A percentile compares a stretch with the other conserved stretches of the same genome.
Evolutionary conservation across 2,113 vertebrate genomes (phyloP).

Genomic region (Toxotes jaculatrix): DNA sequence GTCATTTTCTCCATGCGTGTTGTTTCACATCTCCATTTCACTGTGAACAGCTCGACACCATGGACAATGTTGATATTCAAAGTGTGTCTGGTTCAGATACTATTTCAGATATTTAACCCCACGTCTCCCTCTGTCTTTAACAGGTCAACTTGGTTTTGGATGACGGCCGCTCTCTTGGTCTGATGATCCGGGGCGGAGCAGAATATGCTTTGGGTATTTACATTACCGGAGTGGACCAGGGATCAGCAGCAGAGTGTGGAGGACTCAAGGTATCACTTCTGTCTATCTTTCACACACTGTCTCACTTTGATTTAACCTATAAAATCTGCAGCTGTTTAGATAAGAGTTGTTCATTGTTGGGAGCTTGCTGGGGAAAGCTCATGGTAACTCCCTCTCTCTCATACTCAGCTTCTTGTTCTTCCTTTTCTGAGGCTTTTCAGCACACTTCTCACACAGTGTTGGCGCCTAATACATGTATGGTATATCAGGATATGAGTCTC

Average conservation of each 20-base stretch:
- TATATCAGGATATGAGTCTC: too few relatives aligned
- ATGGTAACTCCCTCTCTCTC: background rate
- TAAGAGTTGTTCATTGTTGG: background rate
- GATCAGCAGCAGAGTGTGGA: constrained; percentile 92
- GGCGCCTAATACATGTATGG: background rate
- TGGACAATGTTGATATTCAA: background rate
- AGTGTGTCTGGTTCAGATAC: background rate
- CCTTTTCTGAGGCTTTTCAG: background rate
- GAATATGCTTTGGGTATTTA: constrained; percentile 97
- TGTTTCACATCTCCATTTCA: constrained; percentile 26
- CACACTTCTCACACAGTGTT: background rate
- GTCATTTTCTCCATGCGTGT: constrained; percentile 27
- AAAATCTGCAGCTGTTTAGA: background rate
- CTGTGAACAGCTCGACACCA: constrained; percentile 8
- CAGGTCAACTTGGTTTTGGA: constrained; percentile 97
- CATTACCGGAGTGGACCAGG: constrained; percentile 94
- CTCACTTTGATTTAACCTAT: background rate
- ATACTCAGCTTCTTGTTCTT: background rate
- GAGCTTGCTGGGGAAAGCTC: too few relatives aligned
- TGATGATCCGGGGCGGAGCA: constrained; percentile 95
- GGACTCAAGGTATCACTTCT: constrained; percentile 90
- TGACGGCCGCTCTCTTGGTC: constrained; percentile 93
- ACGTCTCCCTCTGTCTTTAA: constrained; percentile 18
- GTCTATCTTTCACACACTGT: background rate
- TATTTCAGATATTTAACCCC: background rate